Evolutionary conservation across 1,140 invertebrate species (phyloP), one percentile per base, ranked within the genome.

Genomic region (Lepidurus packardi): DNA sequence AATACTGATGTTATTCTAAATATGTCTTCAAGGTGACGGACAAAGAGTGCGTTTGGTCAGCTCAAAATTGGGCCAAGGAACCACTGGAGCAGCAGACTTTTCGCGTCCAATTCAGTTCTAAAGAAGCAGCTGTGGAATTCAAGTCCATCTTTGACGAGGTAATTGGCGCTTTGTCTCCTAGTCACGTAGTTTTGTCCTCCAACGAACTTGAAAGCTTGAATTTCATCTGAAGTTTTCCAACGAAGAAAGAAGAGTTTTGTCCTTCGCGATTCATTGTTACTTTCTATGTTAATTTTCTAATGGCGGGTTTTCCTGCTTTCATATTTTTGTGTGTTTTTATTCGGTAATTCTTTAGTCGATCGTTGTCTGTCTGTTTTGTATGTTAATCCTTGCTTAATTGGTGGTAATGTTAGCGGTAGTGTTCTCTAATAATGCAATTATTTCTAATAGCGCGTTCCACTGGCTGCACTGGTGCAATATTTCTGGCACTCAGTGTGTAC

Each of bases 11-110:
- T 80, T 80, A 74, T 77, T 75, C 53, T 79, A 53, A 78, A 77
- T 76, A 77, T 43, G 11, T 16, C 44, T 82, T 84, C 78, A 74
- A 88, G 86, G 79, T 84, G 1, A 81, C 83, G 45, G 83, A 83
- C 10, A 86, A 85, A 75, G 83, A 84, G 73, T 88, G 87, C 73
- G 81, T 84, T 73, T 89, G 88, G 88, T 81, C 84, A 7, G 86
- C 85, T 0, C 81, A 85, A 3, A 88, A 89, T 82, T 85, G 86
- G 79, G 84, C 84, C 42, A 41, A 78, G 1, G 80, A 85, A 10
- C 85, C 86, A 77, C 84, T 84, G 3, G 78, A 82, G 6, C 83
- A 81, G 65, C 82, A 85, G 41, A 84, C 83, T 7, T 85, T 89
- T 25, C 85, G 83, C 80, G 86, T 85, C n/a, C 74, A 81, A 10